Base-by-base conservation (phyloP, 2,888 invertebrate species). In the Heliconius charithonia region DNA sequence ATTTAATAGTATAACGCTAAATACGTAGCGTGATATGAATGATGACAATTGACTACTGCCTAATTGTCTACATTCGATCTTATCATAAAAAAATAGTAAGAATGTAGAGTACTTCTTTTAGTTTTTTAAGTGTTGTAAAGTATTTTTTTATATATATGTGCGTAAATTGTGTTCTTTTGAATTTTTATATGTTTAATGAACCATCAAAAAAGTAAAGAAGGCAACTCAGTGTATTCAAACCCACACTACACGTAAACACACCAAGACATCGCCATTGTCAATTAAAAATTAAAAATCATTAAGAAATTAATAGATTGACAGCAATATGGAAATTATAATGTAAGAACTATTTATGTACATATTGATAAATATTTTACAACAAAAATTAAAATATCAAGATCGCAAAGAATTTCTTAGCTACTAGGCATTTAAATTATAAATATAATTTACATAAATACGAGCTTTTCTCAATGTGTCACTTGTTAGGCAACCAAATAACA, bases 401-500 rank as follows among this genome's bases (percentile, higher is more conserved):
- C 0, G 25, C 25, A 25, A 69, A 25, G 3, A 25, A 45, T 13
- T 45, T 45, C 19, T 69, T 25, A 37, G 56, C 56, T 0, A 63
- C 19, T 63, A 19, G 4, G 27, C 22, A 62, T 74, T 19, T 27
- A 37, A 19, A 45, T 41, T 63, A 74, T 65, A 37, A 74, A 27
- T 6, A 45, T 4, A 62, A 65, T 76, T 75, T 56, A 80, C 32
- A 75, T 76, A 76, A 77, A 72, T 37, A 76, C 66, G 51, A 71
- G 70, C 77, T 76, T 77, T 79, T 66, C 70, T 76, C 67, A 76
- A 70, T 25, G 73, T 59, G 37, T 81, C 76, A 83, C 80, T 83
- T 79, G 83, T 86, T 86, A 84, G 80, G 84, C 86, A 87, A 88
- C 83, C 82, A 80, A 80, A 51, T 67, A 72, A 76, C 82, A 84